phyloP scores from a whole-genome alignment of 2,113 vertebrate species.

The Hippolais icterina region DNA sequence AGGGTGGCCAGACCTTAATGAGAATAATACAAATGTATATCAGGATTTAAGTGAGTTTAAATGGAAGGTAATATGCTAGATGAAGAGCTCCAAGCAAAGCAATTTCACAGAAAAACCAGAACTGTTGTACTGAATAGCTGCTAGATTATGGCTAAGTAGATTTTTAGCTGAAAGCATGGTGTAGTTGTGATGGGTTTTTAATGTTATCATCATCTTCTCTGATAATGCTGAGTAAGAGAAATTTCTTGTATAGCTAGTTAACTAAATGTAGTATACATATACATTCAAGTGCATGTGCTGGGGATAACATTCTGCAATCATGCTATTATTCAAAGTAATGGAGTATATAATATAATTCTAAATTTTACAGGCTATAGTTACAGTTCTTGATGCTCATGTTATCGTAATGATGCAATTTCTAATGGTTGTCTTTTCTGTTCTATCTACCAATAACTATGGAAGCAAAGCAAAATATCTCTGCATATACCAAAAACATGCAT shows the following conservation, averaged over 20 bases:
- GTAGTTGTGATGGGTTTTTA: constrained; percentile 31
- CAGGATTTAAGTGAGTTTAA: constrained; percentile 33
- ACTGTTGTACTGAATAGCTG: constrained; percentile 13
- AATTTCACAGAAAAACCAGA: not conserved
- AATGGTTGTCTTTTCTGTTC: not conserved
- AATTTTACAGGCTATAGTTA: not conserved
- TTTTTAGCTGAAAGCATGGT: constrained; percentile 26
- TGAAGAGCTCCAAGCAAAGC: constrained; percentile 35
- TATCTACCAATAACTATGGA: not conserved
- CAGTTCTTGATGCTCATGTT: not conserved
- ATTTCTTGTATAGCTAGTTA: constrained; percentile 38
- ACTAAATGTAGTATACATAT: not conserved
- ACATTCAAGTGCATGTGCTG: not conserved
- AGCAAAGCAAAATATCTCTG: not conserved
- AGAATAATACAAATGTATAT: constrained; percentile 22
- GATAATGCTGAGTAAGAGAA: constrained; percentile 7
- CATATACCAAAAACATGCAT: not conserved
- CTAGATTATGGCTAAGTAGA: constrained; percentile 20
- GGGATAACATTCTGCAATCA: not conserved
- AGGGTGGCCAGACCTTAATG: not conserved
- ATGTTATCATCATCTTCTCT: not conserved
- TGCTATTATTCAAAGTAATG: constrained; percentile 24
- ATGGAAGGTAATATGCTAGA: constrained; percentile 18
- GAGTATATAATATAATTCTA: not conserved
- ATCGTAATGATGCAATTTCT: not conserved